phyloP scores from a whole-genome alignment of 2,888 invertebrate species.

The Bugula neritina region DNA sequence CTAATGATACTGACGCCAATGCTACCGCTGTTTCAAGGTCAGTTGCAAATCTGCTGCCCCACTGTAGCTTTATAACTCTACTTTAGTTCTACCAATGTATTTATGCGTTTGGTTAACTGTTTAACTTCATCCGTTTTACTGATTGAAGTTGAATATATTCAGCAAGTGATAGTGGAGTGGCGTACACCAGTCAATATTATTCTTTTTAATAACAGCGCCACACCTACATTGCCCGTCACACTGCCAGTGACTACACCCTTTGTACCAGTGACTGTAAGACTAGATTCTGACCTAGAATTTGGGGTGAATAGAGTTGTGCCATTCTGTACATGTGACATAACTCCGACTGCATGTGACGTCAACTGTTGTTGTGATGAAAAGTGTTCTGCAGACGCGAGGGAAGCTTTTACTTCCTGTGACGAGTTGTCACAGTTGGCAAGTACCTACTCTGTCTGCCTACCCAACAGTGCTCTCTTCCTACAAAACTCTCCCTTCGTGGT shows the following conservation, averaged over 20 bases:
- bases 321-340: constrained; percentile 16
- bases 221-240: background rate
- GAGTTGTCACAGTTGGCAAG: background rate
- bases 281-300: background rate
- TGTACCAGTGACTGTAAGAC: background rate
- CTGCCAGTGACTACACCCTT: background rate
- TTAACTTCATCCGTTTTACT: too few species aligned
- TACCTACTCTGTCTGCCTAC: background rate
- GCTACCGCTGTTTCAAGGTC: too few species aligned
- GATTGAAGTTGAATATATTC: too few species aligned
- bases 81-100: too few species aligned
- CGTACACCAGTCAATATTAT: too few species aligned
- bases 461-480: background rate
- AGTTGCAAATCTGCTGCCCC: too few species aligned
- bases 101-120: too few species aligned
- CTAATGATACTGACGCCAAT: too few species aligned
- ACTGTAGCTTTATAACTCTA: too few species aligned
- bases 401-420: constrained; percentile 5
- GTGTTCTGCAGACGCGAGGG: background rate
- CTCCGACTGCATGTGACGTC: background rate
- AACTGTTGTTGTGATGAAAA: constrained; percentile 1
- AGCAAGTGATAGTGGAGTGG: too few species aligned
- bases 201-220: too few species aligned
- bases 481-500: background rate
- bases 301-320: background rate